phyloP scores from a whole-genome alignment of 2,113 vertebrate species.

The Pogonocichla stellata region DNA sequence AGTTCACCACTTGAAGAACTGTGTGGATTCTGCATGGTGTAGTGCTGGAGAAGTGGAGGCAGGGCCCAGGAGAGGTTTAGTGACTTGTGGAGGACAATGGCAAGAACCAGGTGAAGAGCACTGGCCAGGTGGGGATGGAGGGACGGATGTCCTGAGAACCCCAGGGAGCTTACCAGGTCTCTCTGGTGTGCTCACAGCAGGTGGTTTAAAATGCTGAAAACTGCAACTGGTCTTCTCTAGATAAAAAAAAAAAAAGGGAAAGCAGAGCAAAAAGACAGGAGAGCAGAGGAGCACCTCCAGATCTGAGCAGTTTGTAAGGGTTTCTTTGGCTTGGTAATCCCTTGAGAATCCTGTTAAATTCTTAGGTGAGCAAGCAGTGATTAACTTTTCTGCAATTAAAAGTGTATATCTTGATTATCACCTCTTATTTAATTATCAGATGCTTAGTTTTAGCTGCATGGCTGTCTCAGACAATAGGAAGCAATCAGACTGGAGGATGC shows the following conservation, averaged over 20 bases:
- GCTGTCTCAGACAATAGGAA: not conserved
- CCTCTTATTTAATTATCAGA: constrained; percentile 6
- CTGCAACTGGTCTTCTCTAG: not conserved
- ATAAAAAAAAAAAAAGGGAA: not conserved
- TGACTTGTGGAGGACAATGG: not conserved
- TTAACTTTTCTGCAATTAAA: not conserved
- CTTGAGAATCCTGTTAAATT: not conserved
- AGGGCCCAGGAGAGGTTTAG: not conserved
- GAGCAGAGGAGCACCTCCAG: not conserved
- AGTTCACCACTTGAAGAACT: not conserved
- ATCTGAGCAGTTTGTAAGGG: not conserved
- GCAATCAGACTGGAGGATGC: not conserved
- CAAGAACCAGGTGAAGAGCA: not conserved
- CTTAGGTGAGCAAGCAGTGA: not conserved
- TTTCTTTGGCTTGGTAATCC: not conserved
- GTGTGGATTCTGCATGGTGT: accelerated
- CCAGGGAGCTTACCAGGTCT: not conserved
- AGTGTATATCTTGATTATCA: not conserved
- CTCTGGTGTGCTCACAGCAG: not conserved
- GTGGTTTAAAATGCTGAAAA: not conserved
- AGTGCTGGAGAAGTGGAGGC: not conserved
- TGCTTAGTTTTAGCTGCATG: not conserved
- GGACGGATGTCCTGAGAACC: not conserved
- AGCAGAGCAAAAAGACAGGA: not conserved
- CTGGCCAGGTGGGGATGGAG: not conserved